Evolutionary conservation across 2,888 invertebrate species (phyloP).

Genomic region (Dysmachus trigonus): DNA sequence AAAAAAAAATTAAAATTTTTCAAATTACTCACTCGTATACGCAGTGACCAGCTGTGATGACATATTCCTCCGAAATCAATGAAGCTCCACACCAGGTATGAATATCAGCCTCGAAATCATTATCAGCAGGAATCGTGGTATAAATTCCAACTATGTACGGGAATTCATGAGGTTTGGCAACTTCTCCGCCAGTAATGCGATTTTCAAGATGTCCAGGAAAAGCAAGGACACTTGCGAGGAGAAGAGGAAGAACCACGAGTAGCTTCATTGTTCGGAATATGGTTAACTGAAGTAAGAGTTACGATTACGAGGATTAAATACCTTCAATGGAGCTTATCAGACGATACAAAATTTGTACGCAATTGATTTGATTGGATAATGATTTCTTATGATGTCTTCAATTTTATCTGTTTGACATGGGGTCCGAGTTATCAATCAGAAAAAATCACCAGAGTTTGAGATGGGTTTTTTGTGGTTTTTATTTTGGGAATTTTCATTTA

Average conservation of each 20-base stretch:
- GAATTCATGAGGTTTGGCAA: slow-evolving; percentile 53
- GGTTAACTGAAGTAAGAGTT: neutral
- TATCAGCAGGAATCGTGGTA: neutral
- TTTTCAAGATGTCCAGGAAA: neutral
- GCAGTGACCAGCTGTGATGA: slow-evolving; percentile 61
- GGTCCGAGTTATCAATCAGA: neutral
- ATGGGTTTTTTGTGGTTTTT: neutral
- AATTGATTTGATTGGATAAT: neutral
- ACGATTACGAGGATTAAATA: neutral
- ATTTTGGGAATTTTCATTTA: neutral
- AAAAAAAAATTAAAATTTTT: neutral
- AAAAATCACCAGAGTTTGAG: neutral
- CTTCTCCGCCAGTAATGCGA: slow-evolving; percentile 44
- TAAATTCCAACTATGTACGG: slow-evolving; percentile 58
- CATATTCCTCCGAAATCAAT: slow-evolving; percentile 54
- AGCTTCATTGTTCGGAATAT: slow-evolving; percentile 50
- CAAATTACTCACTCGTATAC: slow-evolving; percentile 54
- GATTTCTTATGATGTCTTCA: neutral
- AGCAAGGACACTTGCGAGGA: neutral
- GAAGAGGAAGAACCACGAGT: neutral
- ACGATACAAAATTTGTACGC: neutral
- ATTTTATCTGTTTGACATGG: neutral
- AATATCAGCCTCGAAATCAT: slow-evolving; percentile 52
- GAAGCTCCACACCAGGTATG: slow-evolving; percentile 57
- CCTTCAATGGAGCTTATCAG: neutral